These are phyloP conservation scores for Dendrolimus pini DNA, from an alignment of 2,888 invertebrate species.

Conservation along the genomic window DNA sequence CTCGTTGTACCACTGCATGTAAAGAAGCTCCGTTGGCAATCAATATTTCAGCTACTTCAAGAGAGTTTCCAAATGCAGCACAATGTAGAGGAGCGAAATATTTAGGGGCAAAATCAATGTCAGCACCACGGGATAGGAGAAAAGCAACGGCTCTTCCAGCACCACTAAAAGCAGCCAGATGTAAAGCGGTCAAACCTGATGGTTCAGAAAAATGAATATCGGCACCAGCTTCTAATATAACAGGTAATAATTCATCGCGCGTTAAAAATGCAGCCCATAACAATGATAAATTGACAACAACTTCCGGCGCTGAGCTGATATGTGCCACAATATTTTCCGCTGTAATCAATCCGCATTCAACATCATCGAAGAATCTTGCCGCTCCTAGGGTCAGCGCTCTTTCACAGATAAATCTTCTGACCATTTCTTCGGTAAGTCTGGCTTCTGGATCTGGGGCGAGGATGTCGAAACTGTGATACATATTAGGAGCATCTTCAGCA, in stretches of 20 bases:
- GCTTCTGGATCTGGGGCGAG: constrained; percentile 81
- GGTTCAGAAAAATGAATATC: constrained; percentile 83
- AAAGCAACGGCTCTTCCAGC: constrained; percentile 82
- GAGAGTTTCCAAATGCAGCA: constrained; percentile 91
- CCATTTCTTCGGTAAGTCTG: constrained; percentile 82
- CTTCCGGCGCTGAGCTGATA: constrained; percentile 78
- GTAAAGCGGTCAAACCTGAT: constrained; percentile 84
- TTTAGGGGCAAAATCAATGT: constrained; percentile 81
- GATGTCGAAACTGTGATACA: constrained; percentile 86
- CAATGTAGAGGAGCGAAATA: constrained; percentile 90
- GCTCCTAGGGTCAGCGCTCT: constrained; percentile 82
- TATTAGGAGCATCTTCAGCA: constrained; percentile 86
- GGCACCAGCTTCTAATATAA: constrained; percentile 80
- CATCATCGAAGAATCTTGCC: constrained; percentile 82
- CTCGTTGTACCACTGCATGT: constrained; percentile 80
- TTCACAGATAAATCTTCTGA: constrained; percentile 82
- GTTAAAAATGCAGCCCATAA: constrained; percentile 85
- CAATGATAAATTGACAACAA: constrained; percentile 83
- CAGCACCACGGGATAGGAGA: constrained; percentile 81
- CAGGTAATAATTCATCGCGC: constrained; percentile 81
- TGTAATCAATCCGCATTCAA: constrained; percentile 82
- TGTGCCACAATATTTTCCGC: constrained; percentile 76
- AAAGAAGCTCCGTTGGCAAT: constrained; percentile 83
- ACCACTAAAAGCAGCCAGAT: constrained; percentile 86
- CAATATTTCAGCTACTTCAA: constrained; percentile 85